Evolutionary conservation across 2,888 invertebrate genomes (phyloP), one percentile per base, ranked within the genome.

Genomic region (Ceramica pisi): DNA sequence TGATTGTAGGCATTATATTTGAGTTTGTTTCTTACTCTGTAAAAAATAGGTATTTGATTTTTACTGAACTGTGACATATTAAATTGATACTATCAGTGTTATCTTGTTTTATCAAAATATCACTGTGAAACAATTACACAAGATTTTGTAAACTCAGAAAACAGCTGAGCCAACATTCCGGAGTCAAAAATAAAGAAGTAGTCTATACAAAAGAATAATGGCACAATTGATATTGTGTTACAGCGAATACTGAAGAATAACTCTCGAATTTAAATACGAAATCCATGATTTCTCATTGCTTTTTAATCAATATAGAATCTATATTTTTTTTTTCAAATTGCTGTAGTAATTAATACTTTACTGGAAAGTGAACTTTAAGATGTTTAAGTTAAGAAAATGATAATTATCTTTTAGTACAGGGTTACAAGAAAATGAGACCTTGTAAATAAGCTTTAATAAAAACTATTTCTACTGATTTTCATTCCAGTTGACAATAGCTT

Each of bases 81-180:
- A 16, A 14, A 19, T 26, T 38, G 26, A 26, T 14, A 7, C 38
- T 41, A 9, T 64, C 16, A 31, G 8, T n/a, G 23, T 8, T 12
- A 19, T 41, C 0, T 14, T 31, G 7, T 41, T 19, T 38, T 1
- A 3, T 10, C 14, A 9, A 51, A 5, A 21, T 26, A 3, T 26
- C 26, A n/a, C 23, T 26, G 1, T 38, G n/a, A 0, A 31, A 46
- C 35, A 75, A 75, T 74, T 81, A 73, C 63, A 65, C 75, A 83
- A 80, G 60, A 59, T 78, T 74, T 83, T 70, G 44, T 55, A 61
- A 71, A 75, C 19, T 61, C 65, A 21, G 19, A 9, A 55, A 59
- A 57, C 60, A 75, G 46, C 61, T 67, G 78, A 62, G 56, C 55
- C 60, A 68, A 35, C 55, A 26, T 50, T 51, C 35, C 38, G 6